Evolutionary conservation across 2,797 vertebrate species (phyloP), one percentile per base, ranked within the genome.

Genomic region (Darevskia nairensis): DNA sequence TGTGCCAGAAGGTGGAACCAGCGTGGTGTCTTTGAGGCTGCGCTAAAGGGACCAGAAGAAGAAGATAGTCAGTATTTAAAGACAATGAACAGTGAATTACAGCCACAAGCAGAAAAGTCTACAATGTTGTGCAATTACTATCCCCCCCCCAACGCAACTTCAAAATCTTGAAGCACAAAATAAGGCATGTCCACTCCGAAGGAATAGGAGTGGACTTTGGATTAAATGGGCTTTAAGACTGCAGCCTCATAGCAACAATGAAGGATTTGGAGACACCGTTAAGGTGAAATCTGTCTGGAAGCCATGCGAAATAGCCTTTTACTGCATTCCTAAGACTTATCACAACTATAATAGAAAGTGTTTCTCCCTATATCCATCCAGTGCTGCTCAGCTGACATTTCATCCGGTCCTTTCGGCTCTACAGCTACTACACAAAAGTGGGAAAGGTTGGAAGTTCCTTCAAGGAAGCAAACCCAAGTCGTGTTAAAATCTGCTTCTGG

Each of bases 1-100:
- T 85, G 97, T 97, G 95, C 97, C 98, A 64, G 98, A 97, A 92
- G 98, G 97, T 96, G 98, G 98, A 97, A 98, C 98, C 93, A 97
- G 97, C 96, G 97, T 97, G 66, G 97, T 95, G 94, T 92, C 94
- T 89, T 89, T 93, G 89, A 94, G 80, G 50, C 88, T 88, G 82
- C 95, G 96, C 98, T 99, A 88, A 93, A 94, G 92, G 92, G 19
- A 74, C 19, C 3, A 61, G n/a, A 44, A 55, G 66, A 85, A 81
- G 9, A 81, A 85, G 23, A 10, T 29, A 59, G 17, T 55, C 5
- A 68, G 69, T 6, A 77, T 68, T 68, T 55, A 66, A 76, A 68
- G 19, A 29, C 69, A 80, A 71, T 13, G 3, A 80, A 29, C 13
- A 75, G 2, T 27, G 19, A 23, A 35, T 72, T 72, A 71, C 41